A percentile compares a stretch with the other conserved stretches of the same genome.
Conservation (phyloP, 1,140 invertebrate genomes). For the Campoletis sonorensis region DNA sequence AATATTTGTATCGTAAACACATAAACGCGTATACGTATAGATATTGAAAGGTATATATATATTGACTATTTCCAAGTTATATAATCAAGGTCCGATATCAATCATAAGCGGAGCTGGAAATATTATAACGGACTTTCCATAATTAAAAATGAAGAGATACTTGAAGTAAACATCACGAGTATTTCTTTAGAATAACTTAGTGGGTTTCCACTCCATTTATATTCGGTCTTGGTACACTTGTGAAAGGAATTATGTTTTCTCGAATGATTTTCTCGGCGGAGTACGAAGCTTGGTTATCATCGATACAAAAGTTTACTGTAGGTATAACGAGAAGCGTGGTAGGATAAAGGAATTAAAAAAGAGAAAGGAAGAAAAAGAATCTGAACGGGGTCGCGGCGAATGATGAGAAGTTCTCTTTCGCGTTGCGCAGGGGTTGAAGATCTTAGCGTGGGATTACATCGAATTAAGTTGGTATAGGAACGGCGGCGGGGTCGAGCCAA, state of each 20-base stretch:
- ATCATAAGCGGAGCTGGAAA: constrained; percentile 25
- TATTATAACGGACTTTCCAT: not conserved
- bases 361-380: constrained; percentile 11
- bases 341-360: constrained; percentile 49
- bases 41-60: constrained; percentile 58
- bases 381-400: constrained; percentile 32
- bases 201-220: not conserved
- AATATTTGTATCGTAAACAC: constrained; percentile 74
- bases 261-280: not conserved
- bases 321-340: constrained; percentile 3
- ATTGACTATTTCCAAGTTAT: constrained; percentile 57
- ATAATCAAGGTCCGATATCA: constrained; percentile 66
- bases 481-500: constrained; percentile 41
- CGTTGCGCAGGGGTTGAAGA: constrained; percentile 61
- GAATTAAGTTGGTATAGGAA: constrained; percentile 69
- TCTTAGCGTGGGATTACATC: constrained; percentile 75
- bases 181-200: no score
- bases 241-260: not conserved
- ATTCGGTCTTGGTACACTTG: not conserved
- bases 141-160: no score
- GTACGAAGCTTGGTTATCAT: not conserved
- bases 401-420: constrained; percentile 24
- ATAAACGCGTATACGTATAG: not conserved
- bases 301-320: constrained; percentile 7
- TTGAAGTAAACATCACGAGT: no score